Base-by-base conservation (phyloP, 1,140 invertebrate species). In the Luehdorfia chinensis region DNA sequence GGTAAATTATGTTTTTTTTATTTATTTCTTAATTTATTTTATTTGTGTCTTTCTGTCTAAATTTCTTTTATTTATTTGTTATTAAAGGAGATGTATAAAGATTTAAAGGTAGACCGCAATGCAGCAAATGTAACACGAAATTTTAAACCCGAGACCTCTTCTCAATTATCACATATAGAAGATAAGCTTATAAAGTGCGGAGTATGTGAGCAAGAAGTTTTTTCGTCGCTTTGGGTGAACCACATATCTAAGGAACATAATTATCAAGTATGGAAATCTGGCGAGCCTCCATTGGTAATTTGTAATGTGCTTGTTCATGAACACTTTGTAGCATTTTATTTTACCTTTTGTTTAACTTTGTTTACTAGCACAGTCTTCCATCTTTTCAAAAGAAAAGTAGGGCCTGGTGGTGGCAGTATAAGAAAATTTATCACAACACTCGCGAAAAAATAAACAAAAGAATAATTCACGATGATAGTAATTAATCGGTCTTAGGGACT, bases 201-300 rank as follows among this genome's bases (percentile, higher is more conserved):
- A n/a, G 55, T 69, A 2, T 88, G 86, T 50, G 47, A 55, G 6
- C 28, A 66, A 45, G 46, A 49, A 6, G 31, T 71, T 1, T 13
- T 12, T n/a, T 28, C 54, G 0, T 23, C 33, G 13, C 27, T 39
- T 1, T 79, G 73, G 73, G 36, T 65, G 3, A 41, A 57, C 8
- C 75, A 79, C 34, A 69, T 58, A 44, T 19, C 30, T 0, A 31
- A 34, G 2, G 11, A 55, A 28, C 67, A 71, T 27, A 39, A 53
- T 19, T 59, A 66, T 28, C 37, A 59, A 23, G 63, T 63, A 1
- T 70, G 63, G 63, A 51, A 58, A 45, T 27, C 49, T 28, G 54
- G 47, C 8, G 55, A 67, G 5, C 7, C 27, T 8, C 45, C 55
- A 9, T 36, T 62, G 31, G 61, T 62, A 49, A 58, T 56, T 54